These are phyloP conservation scores for Danaus chrysippus DNA, from an alignment of 2,888 invertebrate species.

Conservation along the genomic window DNA sequence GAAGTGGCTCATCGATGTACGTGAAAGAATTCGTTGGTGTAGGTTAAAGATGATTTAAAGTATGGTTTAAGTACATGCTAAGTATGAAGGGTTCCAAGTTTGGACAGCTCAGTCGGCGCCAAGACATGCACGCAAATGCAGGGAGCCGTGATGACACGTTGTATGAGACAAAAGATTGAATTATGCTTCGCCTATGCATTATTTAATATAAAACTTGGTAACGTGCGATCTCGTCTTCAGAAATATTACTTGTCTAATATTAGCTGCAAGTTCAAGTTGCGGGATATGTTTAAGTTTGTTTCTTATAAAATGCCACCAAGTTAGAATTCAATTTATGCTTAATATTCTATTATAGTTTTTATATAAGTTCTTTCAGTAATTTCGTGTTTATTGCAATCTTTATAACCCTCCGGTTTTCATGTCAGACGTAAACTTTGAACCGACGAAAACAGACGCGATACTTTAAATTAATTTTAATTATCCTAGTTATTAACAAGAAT, in stretches of 20 bases:
- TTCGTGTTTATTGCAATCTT: too few relatives aligned
- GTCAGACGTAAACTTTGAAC: too few relatives aligned
- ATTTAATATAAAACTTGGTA: slow-evolving; percentile 22
- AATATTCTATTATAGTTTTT: background rate
- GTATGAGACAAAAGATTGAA: slow-evolving; percentile 50
- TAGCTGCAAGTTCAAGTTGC: slow-evolving; percentile 16
- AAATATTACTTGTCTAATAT: slow-evolving; percentile 18
- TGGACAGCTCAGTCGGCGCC: slow-evolving; percentile 52
- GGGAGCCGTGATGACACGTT: slow-evolving; percentile 44
- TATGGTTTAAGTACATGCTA: slow-evolving; percentile 38
- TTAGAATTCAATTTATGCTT: background rate
- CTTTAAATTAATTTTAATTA: too few relatives aligned
- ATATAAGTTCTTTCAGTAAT: background rate
- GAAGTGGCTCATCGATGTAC: slow-evolving; percentile 26
- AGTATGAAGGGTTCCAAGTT: slow-evolving; percentile 59
- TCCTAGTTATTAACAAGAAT: too few relatives aligned
- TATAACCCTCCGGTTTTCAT: too few relatives aligned
- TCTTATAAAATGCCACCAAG: slow-evolving; percentile 1
- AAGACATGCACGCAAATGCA: slow-evolving; percentile 49
- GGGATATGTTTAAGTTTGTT: slow-evolving; percentile 14
- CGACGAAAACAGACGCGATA: too few relatives aligned
- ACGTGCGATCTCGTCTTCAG: slow-evolving; percentile 7
- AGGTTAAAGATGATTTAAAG: slow-evolving; percentile 18
- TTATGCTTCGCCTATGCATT: slow-evolving; percentile 38
- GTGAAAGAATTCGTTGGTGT: background rate